phyloP scores from a whole-genome alignment of 2,797 vertebrate species.

The Eospalax fontanierii region DNA sequence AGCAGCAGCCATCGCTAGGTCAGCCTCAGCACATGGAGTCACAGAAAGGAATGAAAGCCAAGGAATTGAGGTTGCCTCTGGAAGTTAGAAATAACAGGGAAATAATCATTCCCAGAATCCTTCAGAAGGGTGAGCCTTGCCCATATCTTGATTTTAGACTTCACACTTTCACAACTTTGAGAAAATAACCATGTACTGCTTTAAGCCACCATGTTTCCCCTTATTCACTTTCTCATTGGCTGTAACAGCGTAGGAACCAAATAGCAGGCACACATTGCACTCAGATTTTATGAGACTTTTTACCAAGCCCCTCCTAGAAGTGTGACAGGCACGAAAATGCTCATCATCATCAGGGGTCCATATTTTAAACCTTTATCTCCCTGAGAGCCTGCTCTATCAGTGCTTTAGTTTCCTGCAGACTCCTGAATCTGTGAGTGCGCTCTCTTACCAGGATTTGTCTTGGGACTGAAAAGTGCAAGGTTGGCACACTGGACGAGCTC shows the following conservation, averaged over 20 bases:
- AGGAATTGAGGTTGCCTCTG: neutral
- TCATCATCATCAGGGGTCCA: neutral
- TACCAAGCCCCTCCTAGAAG: neutral
- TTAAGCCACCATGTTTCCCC: neutral
- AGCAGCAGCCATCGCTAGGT: neutral
- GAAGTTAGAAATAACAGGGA: neutral
- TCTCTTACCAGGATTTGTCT: neutral
- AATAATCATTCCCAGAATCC: neutral
- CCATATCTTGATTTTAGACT: neutral
- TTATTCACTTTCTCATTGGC: neutral
- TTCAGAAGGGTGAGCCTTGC: neutral
- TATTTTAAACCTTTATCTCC: neutral
- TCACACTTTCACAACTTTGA: neutral
- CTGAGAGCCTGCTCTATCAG: neutral
- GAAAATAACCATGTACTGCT: neutral
- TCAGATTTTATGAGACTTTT: neutral
- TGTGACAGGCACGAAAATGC: neutral
- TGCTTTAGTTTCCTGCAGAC: neutral
- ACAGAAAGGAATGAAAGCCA: neutral
- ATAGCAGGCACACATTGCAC: neutral
- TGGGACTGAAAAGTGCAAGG: neutral
- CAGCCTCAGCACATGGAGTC: neutral
- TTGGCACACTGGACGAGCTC: neutral
- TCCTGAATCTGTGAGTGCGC: neutral
- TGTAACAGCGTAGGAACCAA: neutral